Conservation (phyloP, 2,888 invertebrate species). For the Dicyrtomina minuta region DNA sequence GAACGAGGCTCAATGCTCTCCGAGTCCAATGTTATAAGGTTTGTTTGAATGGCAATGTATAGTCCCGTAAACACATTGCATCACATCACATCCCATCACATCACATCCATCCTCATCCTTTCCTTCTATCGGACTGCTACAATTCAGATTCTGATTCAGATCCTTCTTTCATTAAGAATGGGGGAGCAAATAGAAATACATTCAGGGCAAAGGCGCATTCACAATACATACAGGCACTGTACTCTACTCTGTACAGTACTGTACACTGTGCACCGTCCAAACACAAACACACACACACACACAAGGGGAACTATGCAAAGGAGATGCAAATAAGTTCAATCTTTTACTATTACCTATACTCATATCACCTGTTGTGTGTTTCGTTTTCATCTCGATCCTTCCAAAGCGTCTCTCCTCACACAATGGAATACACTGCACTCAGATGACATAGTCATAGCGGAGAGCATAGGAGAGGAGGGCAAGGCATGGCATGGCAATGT, state of each 20-base stretch:
- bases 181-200: constrained; percentile 1
- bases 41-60: too few relatives aligned
- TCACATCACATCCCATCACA: background rate
- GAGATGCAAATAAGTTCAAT: constrained; percentile 48
- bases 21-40: too few relatives aligned
- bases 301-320: constrained; percentile 39
- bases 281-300: constrained; percentile 4
- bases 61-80: background rate
- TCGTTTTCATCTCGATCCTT: too few relatives aligned
- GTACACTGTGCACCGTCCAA: background rate
- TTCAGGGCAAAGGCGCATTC: background rate
- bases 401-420: too few relatives aligned
- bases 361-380: constrained; percentile 44
- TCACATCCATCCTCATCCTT: constrained; percentile 4
- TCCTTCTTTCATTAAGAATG: constrained; percentile 31
- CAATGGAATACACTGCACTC: too few relatives aligned
- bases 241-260: background rate
- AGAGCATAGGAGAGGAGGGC: too few relatives aligned
- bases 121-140: constrained; percentile 16
- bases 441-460: too few relatives aligned
- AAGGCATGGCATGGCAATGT: too few relatives aligned
- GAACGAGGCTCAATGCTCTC: too few relatives aligned
- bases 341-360: constrained; percentile 46
- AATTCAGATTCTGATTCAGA: constrained; percentile 23
- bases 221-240: background rate